Evolutionary conservation across 2,888 invertebrate genomes (phyloP), one percentile per base, ranked within the genome.

Genomic region (Hemicrepidius hirtus): DNA sequence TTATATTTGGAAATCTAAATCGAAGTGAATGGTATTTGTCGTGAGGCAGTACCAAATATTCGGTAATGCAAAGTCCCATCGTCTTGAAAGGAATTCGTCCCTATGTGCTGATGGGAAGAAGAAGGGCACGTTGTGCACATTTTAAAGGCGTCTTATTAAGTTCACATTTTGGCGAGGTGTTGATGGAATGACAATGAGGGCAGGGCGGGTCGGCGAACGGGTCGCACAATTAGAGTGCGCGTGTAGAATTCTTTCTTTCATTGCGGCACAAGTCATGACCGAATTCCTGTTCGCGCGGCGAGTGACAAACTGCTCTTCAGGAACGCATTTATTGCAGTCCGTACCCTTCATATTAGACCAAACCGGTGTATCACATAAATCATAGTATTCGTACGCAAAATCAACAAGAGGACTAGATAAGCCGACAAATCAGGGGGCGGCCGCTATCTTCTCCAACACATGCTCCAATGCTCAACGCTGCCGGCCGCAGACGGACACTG

Each of bases 321-420:
- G 78, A 79, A 78, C 79, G 79, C 78, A 78, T 77, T 81, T 80
- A 81, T 79, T 81, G 79, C 78, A 71, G 78, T 76, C 71, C 71
- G 76, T 76, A 53, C 71, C 77, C 75, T 79, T 76, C 79, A 77
- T 72, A 72, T 78, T 78, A 77, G 74, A 68, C 35, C 40, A 55
- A 68, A 68, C 40, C 65, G 57, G 69, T 71, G 66, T 66, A 69
- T 63, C 65, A 73, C 77, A 80, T 81, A 81, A 81, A 81, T 81
- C 80, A 80, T 75, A 68, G 73, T 53, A 74, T 78, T 75, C 77
- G 75, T 77, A 82, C 74, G 80, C 80, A 84, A 84, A 84, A 83
- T 84, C 84, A 84, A 83, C 83, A 83, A 82, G 80, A 79, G 80
- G 81, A 78, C 80, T 77, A 84, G 83, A 83, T 81, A 83, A 84